Evolutionary conservation across 2,888 invertebrate species (phyloP).

Genomic region (Diabrotica balteata): DNA sequence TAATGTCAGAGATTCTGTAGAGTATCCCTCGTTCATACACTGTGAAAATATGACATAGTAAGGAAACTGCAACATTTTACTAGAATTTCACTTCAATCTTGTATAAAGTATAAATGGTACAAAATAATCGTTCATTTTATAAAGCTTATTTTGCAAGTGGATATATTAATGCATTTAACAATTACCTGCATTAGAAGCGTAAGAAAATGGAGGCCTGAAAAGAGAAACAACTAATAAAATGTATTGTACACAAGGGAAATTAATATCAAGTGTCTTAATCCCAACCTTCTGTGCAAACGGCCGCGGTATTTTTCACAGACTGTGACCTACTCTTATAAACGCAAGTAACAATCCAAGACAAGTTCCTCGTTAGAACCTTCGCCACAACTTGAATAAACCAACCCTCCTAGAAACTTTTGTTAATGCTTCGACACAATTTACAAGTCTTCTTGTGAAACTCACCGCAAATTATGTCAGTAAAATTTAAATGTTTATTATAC

Average conservation of each 20-base stretch:
- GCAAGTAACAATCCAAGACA: slow-evolving; percentile 55
- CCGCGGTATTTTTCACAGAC: slow-evolving; percentile 60
- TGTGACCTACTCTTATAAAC: slow-evolving; percentile 58
- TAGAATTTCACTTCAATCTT: too few relatives aligned
- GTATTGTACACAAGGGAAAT: slow-evolving; percentile 62
- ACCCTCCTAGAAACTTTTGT: slow-evolving; percentile 44
- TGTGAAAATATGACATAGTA: too few relatives aligned
- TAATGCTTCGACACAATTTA: slow-evolving; percentile 54
- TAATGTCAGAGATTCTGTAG: too few relatives aligned
- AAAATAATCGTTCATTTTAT: not conserved
- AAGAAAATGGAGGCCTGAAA: slow-evolving; percentile 56
- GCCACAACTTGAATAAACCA: slow-evolving; percentile 37
- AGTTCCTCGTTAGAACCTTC: slow-evolving; percentile 51
- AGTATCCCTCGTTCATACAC: too few relatives aligned
- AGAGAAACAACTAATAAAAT: slow-evolving; percentile 62
- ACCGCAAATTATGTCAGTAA: slow-evolving; percentile 28
- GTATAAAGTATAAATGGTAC: too few relatives aligned
- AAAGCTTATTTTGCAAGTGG: not conserved
- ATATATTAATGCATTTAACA: slow-evolving; percentile 56
- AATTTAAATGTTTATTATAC: slow-evolving; percentile 25
- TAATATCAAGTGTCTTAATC: slow-evolving; percentile 63
- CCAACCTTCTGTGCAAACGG: slow-evolving; percentile 59
- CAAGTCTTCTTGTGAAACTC: slow-evolving; percentile 34
- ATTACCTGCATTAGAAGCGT: slow-evolving; percentile 58
- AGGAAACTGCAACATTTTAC: too few relatives aligned